Conservation (phyloP, 1,140 invertebrate species). For the Nomia melanderi region DNA sequence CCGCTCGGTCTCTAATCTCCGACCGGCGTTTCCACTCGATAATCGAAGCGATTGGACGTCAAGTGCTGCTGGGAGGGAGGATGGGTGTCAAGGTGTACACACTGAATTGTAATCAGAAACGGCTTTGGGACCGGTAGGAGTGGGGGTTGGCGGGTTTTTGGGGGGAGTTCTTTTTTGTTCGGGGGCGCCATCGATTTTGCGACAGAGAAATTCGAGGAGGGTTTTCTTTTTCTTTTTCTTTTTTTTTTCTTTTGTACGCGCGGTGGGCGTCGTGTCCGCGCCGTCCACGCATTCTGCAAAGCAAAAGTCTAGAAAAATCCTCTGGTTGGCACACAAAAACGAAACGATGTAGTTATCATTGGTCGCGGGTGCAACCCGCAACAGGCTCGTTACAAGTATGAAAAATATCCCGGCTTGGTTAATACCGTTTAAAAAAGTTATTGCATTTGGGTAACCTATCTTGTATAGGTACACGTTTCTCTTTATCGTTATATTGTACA, state of each 20-base stretch:
- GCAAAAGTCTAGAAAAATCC: slow-evolving; percentile 60
- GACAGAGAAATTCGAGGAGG: slow-evolving; percentile 34
- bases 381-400: slow-evolving; percentile 71
- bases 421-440: slow-evolving; percentile 80
- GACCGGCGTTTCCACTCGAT: slow-evolving; percentile 45
- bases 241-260: too few relatives aligned
- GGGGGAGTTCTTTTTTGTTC: background rate
- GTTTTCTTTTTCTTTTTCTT: too few relatives aligned
- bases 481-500: slow-evolving; percentile 79
- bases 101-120: slow-evolving; percentile 38
- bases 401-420: slow-evolving; percentile 76
- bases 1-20: slow-evolving; percentile 4
- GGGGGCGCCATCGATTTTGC: slow-evolving; percentile 23
- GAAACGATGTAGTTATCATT: slow-evolving; percentile 72
- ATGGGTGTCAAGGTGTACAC: slow-evolving; percentile 55
- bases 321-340: slow-evolving; percentile 77
- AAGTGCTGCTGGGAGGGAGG: too few relatives aligned
- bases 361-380: background rate
- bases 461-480: slow-evolving; percentile 77
- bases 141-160: background rate
- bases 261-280: slow-evolving; percentile 19
- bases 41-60: slow-evolving; percentile 59
- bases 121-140: background rate
- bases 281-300: slow-evolving; percentile 44
- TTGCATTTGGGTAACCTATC: slow-evolving; percentile 79